Percentiles rank a stretch among this genome's conserved stretches.
Conservation (phyloP, 2,113 vertebrate genomes). For the Mohoua ochrocephala region DNA sequence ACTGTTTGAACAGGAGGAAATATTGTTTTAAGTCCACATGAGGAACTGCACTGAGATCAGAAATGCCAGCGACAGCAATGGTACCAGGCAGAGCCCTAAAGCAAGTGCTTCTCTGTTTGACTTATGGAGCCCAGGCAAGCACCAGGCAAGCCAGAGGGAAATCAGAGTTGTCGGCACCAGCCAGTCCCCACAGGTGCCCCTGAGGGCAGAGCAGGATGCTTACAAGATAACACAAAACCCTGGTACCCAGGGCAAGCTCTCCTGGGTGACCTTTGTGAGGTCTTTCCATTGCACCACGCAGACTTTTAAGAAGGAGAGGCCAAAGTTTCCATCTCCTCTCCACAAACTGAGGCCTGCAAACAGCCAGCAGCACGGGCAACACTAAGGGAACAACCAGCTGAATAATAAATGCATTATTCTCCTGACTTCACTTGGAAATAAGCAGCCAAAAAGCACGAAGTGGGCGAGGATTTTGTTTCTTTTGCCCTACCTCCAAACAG, state of each 20-base stretch:
- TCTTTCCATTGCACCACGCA: background rate
- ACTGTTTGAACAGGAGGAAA: background rate
- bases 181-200: rapidly evolving
- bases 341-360: background rate
- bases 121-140: background rate
- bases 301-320: background rate
- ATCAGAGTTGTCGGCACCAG: background rate
- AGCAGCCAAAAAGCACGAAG: background rate
- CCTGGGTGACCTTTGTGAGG: background rate
- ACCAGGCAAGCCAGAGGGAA: background rate
- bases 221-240: rapidly evolving
- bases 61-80: background rate
- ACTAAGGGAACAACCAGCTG: background rate
- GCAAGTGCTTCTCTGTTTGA: background rate
- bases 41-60: background rate
- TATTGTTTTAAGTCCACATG: background rate
- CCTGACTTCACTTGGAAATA: background rate
- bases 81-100: background rate
- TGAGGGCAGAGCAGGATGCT: background rate
- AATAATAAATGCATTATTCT: background rate
- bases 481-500: background rate
- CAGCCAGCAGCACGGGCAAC: background rate
- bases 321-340: background rate
- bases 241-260: rapidly evolving
- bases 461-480: background rate